Conservation (phyloP, 1,140 invertebrate species). For the Belonocnema kinseyi region DNA sequence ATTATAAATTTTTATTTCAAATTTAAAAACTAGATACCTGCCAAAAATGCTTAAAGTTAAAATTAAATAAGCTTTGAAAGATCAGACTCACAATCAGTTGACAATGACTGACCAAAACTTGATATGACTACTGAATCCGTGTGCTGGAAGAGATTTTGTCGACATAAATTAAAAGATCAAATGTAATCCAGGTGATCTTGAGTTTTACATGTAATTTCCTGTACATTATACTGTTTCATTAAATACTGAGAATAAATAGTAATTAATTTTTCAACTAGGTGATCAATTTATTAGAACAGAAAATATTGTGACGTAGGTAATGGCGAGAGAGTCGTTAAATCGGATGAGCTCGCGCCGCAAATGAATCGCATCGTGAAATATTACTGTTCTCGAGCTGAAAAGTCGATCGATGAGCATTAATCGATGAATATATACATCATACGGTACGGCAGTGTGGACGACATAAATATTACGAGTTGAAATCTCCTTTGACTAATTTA, state of each 20-base stretch:
- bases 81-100: background rate
- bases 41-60: no score
- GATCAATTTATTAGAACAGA: constrained; percentile 24
- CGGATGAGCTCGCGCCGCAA: constrained; percentile 14
- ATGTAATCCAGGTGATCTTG: background rate
- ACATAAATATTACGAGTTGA: constrained; percentile 8
- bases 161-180: background rate
- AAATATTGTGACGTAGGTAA: constrained; percentile 13
- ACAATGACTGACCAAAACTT: background rate
- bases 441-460: background rate
- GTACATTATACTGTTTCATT: background rate
- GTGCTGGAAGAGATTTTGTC: background rate
- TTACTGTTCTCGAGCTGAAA: constrained; percentile 16
- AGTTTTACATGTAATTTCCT: background rate
- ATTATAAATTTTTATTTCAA: background rate
- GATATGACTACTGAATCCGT: background rate
- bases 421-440: constrained; percentile 9
- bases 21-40: background rate
- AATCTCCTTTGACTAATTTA: constrained; percentile 14
- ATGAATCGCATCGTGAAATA: constrained; percentile 33
- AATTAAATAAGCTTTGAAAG: background rate
- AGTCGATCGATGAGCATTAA: constrained; percentile 24
- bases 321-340: constrained; percentile 12
- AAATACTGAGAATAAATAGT: background rate
- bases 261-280: background rate